These are phyloP conservation scores for Bombus huntii DNA, from an alignment of 1,140 invertebrate genomes.

Conservation along the genomic window DNA sequence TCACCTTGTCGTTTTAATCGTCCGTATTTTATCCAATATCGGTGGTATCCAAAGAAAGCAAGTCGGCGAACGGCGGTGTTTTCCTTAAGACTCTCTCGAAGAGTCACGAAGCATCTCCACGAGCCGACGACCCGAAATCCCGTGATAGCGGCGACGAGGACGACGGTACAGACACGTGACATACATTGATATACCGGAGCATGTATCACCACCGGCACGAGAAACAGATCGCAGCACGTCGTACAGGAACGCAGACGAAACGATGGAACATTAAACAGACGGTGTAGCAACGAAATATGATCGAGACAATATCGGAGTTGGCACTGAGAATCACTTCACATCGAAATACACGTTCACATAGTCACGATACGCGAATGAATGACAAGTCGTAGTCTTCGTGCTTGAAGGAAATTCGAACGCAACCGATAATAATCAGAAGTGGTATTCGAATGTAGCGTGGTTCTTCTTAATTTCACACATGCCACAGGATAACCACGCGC, in stretches of 20 bases:
- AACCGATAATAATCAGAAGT: background rate
- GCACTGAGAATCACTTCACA: conserved; percentile 55
- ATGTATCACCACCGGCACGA: conserved; percentile 58
- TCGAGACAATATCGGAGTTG: conserved; percentile 15
- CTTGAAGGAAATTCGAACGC: background rate
- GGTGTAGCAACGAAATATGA: background rate
- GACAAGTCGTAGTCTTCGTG: background rate
- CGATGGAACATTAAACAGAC: background rate
- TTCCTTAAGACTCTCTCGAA: conserved; percentile 74
- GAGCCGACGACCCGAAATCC: conserved; percentile 60
- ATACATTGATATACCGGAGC: conserved; percentile 69
- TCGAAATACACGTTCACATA: conserved; percentile 22
- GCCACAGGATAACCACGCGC: background rate
- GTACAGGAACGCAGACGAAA: conserved; percentile 49
- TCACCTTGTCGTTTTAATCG: conserved; percentile 59
- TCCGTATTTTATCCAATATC: conserved; percentile 52
- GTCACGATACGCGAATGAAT: background rate
- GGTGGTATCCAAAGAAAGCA: conserved; percentile 49
- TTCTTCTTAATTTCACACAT: background rate
- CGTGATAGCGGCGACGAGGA: conserved; percentile 61
- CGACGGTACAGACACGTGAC: conserved; percentile 67
- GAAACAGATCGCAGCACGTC: conserved; percentile 59
- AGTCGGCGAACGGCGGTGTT: conserved; percentile 6
- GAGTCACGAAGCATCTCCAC: conserved; percentile 69
- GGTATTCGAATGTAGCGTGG: background rate